A percentile compares a stretch with the other conserved stretches of the same genome.
phyloP scores from a whole-genome alignment of 2,113 vertebrate species.

The Columba janthina region DNA sequence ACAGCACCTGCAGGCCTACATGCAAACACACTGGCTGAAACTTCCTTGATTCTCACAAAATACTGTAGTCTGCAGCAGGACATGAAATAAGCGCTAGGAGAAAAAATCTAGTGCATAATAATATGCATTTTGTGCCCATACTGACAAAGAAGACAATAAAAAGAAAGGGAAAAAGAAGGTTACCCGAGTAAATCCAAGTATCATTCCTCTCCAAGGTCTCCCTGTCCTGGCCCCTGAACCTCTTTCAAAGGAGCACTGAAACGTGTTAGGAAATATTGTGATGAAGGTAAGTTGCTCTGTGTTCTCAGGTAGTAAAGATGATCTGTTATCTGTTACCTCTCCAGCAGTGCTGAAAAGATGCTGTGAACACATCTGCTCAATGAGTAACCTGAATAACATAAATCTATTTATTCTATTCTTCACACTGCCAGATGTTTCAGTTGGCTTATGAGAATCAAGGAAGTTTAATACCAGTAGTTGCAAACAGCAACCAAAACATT shows the following conservation, averaged over 20 bases:
- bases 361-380: slow-evolving; percentile 19
- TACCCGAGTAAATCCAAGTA: slow-evolving; percentile 62
- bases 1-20: neutral
- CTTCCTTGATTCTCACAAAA: slow-evolving; percentile 68
- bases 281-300: slow-evolving; percentile 69
- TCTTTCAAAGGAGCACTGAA: slow-evolving; percentile 71
- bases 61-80: neutral
- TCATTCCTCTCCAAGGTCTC: slow-evolving; percentile 62
- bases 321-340: slow-evolving; percentile 49
- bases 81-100: neutral
- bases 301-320: slow-evolving; percentile 65
- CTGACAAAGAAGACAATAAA: neutral
- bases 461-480: slow-evolving; percentile 58
- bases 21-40: slow-evolving; percentile 41
- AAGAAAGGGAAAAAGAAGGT: slow-evolving; percentile 1
- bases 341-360: slow-evolving; percentile 68
- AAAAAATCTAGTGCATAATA: neutral
- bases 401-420: neutral
- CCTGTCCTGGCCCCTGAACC: slow-evolving; percentile 54
- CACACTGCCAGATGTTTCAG: neutral
- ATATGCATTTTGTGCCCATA: neutral
- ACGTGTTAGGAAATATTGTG: slow-evolving; percentile 74
- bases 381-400: neutral
- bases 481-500: neutral
- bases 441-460: slow-evolving; percentile 59